Conservation (phyloP, 2,888 invertebrate genomes). For the Leptinotarsa juncta region DNA sequence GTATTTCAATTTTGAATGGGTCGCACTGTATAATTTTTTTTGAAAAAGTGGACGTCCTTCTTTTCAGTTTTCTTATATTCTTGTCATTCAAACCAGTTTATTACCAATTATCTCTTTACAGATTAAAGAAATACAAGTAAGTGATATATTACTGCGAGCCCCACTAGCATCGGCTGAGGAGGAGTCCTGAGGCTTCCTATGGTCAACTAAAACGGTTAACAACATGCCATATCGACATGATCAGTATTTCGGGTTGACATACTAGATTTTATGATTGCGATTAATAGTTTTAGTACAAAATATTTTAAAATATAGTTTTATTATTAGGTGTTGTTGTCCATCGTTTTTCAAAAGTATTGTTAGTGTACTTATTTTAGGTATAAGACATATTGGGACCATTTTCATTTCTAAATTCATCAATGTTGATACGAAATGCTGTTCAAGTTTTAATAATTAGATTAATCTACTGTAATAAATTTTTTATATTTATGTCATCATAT, state of each 20-base stretch:
- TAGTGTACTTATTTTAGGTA: constrained; percentile 48
- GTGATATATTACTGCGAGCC: constrained; percentile 61
- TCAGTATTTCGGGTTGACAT: constrained; percentile 53
- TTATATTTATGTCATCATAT: constrained; percentile 43
- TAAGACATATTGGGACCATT: constrained; percentile 49
- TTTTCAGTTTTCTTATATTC: not conserved
- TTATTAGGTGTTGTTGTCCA: constrained; percentile 40
- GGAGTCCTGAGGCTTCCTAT: constrained; percentile 46
- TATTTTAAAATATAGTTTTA: constrained; percentile 52
- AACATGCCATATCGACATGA: constrained; percentile 57
- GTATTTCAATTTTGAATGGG: too few species aligned
- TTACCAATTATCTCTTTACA: constrained; percentile 50
- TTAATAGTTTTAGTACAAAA: constrained; percentile 41
- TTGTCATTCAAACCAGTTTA: not conserved
- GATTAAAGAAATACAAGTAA: constrained; percentile 62
- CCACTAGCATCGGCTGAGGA: constrained; percentile 64
- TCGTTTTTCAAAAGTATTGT: constrained; percentile 44
- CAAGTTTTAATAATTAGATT: constrained; percentile 46
- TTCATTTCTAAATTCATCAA: constrained; percentile 43
- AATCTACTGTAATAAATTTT: constrained; percentile 42
- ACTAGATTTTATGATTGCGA: constrained; percentile 34
- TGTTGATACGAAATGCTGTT: constrained; percentile 52
- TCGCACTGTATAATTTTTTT: too few species aligned
- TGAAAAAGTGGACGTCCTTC: too few species aligned
- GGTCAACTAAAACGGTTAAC: constrained; percentile 38